Evolutionary conservation across 2,113 vertebrate genomes (phyloP).

Genomic region (Neodon shergylaensis): DNA sequence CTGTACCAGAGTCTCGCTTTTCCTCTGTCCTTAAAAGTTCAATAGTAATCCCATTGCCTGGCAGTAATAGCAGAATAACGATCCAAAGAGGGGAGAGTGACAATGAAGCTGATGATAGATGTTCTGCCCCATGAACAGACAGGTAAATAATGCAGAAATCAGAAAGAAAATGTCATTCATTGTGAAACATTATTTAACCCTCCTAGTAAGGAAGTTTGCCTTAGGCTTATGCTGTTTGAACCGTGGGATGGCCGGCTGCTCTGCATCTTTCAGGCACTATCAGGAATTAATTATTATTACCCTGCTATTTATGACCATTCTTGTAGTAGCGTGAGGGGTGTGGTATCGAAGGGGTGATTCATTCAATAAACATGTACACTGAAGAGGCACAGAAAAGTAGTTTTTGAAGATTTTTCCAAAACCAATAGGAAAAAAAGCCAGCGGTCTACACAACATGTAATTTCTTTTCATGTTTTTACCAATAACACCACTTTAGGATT

Average conservation of each 20-base stretch:
- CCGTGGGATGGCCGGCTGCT: background rate
- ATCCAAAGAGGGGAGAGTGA: too few relatives aligned
- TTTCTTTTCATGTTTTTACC: background rate
- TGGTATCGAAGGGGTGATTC: background rate
- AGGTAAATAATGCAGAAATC: background rate
- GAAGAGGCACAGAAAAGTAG: background rate
- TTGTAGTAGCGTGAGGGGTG: background rate
- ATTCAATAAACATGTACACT: background rate
- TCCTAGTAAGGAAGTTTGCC: background rate
- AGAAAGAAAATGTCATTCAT: background rate
- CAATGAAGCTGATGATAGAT: background rate
- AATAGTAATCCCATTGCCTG: background rate
- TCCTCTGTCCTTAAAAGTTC: background rate
- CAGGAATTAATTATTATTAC: background rate
- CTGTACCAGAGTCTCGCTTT: background rate
- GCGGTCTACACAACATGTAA: accelerated
- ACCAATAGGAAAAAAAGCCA: background rate
- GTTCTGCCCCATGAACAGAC: background rate
- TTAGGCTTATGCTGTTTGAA: background rate
- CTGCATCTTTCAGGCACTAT: background rate
- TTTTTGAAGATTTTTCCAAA: background rate
- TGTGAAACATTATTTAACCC: background rate
- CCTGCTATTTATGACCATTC: background rate
- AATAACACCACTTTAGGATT: background rate
- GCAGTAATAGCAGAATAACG: background rate